Conservation (phyloP, 1,140 invertebrate genomes). For the Copidosoma floridanum region DNA sequence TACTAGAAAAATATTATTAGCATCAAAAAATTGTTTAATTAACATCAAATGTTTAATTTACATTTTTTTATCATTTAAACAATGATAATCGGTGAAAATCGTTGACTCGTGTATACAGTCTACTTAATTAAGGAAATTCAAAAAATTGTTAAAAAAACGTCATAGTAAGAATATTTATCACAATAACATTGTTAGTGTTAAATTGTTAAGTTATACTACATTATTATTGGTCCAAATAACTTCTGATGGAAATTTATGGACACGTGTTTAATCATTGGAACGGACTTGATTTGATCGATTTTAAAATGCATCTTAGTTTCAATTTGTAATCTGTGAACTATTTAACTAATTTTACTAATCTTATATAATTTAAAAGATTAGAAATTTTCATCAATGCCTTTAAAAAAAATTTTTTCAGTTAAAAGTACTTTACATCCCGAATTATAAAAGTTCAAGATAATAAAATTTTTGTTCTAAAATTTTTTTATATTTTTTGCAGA, state of each 20-base stretch:
- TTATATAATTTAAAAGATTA: neutral
- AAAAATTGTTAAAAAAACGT: too few relatives aligned
- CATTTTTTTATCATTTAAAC: neutral
- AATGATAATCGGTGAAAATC: neutral
- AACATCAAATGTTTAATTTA: too few relatives aligned
- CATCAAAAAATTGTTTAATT: conserved; percentile 4
- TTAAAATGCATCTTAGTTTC: neutral
- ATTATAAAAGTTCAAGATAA: neutral
- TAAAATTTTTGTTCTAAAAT: neutral
- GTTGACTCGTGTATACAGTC: neutral
- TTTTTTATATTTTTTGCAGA: neutral
- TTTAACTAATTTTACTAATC: neutral
- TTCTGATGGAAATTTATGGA: neutral
- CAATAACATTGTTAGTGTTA: too few relatives aligned
- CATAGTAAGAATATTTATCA: too few relatives aligned
- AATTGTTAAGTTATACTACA: too few relatives aligned
- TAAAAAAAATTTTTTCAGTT: too few relatives aligned
- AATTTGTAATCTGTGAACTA: too few relatives aligned
- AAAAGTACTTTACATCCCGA: too few relatives aligned
- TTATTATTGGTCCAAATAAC: too few relatives aligned
- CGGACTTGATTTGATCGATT: neutral
- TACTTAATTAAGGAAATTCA: too few relatives aligned
- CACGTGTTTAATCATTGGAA: neutral
- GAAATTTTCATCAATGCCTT: neutral
- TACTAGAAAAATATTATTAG: neutral